These are phyloP conservation scores for Panurus biarmicus DNA, from an alignment of 2,113 vertebrate genomes.

Conservation along the genomic window DNA sequence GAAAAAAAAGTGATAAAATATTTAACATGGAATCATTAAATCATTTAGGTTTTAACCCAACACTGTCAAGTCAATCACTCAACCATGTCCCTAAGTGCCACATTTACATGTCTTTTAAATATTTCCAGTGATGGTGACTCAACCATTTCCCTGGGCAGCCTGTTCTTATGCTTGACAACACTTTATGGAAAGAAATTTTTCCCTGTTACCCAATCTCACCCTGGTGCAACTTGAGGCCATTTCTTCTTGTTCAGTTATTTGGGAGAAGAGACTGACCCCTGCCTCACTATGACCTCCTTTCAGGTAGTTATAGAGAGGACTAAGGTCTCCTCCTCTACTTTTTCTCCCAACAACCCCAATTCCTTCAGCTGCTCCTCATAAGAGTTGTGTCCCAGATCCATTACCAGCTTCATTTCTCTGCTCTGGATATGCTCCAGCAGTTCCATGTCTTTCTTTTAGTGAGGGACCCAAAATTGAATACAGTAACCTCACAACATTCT, in stretches of 20 bases:
- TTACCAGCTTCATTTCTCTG: not conserved
- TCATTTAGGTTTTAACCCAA: not conserved
- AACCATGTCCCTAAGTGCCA: not conserved
- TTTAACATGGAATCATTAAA: not conserved
- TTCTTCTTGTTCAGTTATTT: not conserved
- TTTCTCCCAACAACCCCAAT: not conserved
- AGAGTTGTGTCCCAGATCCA: not conserved
- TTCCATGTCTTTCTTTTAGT: not conserved
- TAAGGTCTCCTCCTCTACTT: not conserved
- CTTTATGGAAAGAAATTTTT: not conserved
- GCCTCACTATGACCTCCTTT: not conserved
- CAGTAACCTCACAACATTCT: not conserved
- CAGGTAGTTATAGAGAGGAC: not conserved
- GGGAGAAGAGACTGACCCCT: accelerated
- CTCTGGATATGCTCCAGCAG: not conserved
- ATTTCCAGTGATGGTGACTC: not conserved
- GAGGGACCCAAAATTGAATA: not conserved
- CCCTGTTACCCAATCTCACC: not conserved
- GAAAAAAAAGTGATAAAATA: not conserved
- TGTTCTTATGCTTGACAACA: not conserved
- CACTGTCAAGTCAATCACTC: not conserved
- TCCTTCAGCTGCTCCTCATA: not conserved
- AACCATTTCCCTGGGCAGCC: not conserved
- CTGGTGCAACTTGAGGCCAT: not conserved
- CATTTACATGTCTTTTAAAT: not conserved